Evolutionary conservation across 1,140 invertebrate genomes (phyloP).

Genomic region (Lepidurus arcticus): DNA sequence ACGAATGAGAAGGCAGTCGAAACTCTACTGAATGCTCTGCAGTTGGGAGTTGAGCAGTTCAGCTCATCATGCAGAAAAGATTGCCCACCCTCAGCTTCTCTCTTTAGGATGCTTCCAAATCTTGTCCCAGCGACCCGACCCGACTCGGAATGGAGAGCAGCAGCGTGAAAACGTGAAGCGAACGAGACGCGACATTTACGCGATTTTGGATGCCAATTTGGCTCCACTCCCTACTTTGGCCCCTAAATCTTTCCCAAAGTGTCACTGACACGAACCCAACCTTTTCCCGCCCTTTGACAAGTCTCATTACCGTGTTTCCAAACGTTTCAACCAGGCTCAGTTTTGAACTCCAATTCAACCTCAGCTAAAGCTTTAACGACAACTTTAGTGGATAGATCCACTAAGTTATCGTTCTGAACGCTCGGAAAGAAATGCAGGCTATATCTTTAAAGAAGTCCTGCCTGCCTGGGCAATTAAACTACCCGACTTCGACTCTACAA

Average conservation of each 20-base stretch:
- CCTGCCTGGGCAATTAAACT: too few relatives aligned
- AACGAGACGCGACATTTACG: neutral
- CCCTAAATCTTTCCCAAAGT: neutral
- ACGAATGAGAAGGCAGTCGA: slow-evolving; percentile 5
- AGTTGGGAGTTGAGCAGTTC: neutral
- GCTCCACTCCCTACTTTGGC: neutral
- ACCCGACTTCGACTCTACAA: too few relatives aligned
- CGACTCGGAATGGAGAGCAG: neutral
- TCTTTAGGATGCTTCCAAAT: neutral
- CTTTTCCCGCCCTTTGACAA: slow-evolving; percentile 2
- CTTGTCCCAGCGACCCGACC: neutral
- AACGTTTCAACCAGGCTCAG: neutral
- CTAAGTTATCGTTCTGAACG: too few relatives aligned
- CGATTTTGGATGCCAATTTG: slow-evolving; percentile 12
- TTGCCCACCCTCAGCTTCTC: slow-evolving; percentile 13
- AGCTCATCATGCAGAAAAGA: slow-evolving; percentile 10
- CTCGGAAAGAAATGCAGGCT: too few relatives aligned
- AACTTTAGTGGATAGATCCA: too few relatives aligned
- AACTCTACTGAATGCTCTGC: neutral
- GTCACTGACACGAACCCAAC: slow-evolving; percentile 9
- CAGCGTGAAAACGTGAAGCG: slow-evolving; percentile 18
- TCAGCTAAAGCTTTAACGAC: too few relatives aligned
- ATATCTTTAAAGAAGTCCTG: too few relatives aligned
- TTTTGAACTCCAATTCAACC: too few relatives aligned
- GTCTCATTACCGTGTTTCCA: neutral